These are phyloP conservation scores for Spisula subtruncata DNA, from an alignment of 2,888 invertebrate genomes.

Conservation along the genomic window DNA sequence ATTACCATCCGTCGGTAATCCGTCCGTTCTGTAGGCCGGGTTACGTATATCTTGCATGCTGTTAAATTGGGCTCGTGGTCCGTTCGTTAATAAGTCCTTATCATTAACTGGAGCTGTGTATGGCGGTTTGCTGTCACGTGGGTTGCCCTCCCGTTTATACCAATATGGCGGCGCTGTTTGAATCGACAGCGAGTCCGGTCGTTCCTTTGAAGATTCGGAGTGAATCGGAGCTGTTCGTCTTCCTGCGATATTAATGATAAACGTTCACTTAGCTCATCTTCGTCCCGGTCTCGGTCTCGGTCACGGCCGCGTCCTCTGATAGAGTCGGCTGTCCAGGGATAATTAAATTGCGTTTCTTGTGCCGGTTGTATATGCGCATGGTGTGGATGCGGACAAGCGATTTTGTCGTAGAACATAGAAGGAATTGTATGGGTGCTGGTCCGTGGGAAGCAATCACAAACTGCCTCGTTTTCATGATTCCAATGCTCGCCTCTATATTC, in stretches of 20 bases:
- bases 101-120: conserved; percentile 70
- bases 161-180: conserved; percentile 74
- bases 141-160: conserved; percentile 57
- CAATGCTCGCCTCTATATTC: conserved; percentile 41
- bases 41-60: conserved; percentile 65
- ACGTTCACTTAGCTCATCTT: conserved; percentile 64
- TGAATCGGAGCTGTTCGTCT: conserved; percentile 59
- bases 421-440: conserved; percentile 77
- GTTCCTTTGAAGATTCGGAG: conserved; percentile 47
- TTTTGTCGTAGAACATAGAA: conserved; percentile 81
- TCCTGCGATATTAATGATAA: conserved; percentile 72
- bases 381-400: conserved; percentile 77
- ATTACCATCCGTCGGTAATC: background rate
- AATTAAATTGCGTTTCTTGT: conserved; percentile 77
- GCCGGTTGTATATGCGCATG: conserved; percentile 77
- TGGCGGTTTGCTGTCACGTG: conserved; percentile 61
- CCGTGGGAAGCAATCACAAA: conserved; percentile 79
- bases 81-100: conserved; percentile 33
- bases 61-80: conserved; percentile 36
- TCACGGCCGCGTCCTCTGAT: conserved; percentile 42
- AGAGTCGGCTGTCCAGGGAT: conserved; percentile 81
- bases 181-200: conserved; percentile 64
- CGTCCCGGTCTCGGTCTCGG: conserved; percentile 35
- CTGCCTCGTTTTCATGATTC: conserved; percentile 64
- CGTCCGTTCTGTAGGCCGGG: conserved; percentile 50